Conservation (phyloP, 2,888 invertebrate genomes). For the Marasmarcha lunaedactyla region DNA sequence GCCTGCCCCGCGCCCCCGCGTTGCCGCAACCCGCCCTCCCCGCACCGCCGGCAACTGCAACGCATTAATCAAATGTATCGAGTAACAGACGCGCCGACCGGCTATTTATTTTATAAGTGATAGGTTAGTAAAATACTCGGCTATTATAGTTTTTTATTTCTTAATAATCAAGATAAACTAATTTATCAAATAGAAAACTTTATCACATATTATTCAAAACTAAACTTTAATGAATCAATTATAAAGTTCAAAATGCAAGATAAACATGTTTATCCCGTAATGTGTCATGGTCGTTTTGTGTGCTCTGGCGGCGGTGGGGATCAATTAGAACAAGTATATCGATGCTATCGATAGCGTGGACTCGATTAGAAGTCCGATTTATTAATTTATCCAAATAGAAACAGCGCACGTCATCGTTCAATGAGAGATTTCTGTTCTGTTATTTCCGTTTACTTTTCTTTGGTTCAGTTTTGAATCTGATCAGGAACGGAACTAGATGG, state of each 20-base stretch:
- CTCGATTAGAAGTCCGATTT: conserved; percentile 57
- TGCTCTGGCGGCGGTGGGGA: conserved; percentile 57
- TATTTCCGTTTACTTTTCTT: too few relatives aligned
- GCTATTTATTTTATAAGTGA: conserved; percentile 60
- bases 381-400: conserved; percentile 71
- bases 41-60: conserved; percentile 5
- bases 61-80: conserved; percentile 56
- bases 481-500: too few relatives aligned
- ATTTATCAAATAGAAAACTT: background rate
- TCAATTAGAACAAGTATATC: conserved; percentile 67
- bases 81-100: conserved; percentile 47
- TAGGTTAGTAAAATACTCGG: conserved; percentile 56
- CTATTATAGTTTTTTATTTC: conserved; percentile 54
- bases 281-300: conserved; percentile 28
- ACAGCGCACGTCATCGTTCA: conserved; percentile 49
- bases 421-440: background rate
- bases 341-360: conserved; percentile 42
- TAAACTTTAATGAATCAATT: conserved; percentile 6
- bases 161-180: conserved; percentile 17
- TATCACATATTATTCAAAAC: conserved; percentile 7
- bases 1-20: background rate
- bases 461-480: too few relatives aligned
- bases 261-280: conserved; percentile 4
- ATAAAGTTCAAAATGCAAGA: background rate
- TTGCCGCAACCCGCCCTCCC: background rate